A percentile compares a stretch with the other conserved stretches of the same genome.
Conservation (phyloP, 1,140 invertebrate species). For the Bathynomus jamesi region DNA sequence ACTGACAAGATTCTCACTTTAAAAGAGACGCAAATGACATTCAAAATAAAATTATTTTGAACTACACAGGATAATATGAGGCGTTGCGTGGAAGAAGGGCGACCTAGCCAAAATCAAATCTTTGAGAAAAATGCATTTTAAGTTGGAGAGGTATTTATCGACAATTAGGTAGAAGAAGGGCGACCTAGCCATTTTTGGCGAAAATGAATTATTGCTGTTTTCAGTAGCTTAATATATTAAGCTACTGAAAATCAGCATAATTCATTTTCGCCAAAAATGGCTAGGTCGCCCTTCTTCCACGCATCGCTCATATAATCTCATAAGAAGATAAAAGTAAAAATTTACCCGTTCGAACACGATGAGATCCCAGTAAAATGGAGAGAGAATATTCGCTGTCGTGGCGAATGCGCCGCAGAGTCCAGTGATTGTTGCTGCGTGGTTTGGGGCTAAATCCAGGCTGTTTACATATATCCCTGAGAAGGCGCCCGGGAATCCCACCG, state of each 20-base stretch:
- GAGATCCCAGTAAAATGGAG: constrained; percentile 23
- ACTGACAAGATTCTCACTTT: neutral
- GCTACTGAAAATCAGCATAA: neutral
- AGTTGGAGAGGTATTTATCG: too few relatives aligned
- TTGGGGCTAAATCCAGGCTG: constrained; percentile 29
- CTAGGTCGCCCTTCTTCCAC: too few relatives aligned
- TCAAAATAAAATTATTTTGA: neutral
- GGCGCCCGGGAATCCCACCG: constrained; percentile 21
- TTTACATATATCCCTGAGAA: constrained; percentile 25
- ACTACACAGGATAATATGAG: too few relatives aligned
- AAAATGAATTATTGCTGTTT: too few relatives aligned
- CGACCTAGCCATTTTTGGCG: too few relatives aligned
- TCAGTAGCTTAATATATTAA: too few relatives aligned
- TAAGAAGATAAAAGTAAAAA: neutral
- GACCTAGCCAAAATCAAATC: too few relatives aligned
- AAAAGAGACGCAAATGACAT: neutral
- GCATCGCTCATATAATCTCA: too few relatives aligned
- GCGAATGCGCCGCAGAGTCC: constrained; percentile 25
- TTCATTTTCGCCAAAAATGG: too few relatives aligned
- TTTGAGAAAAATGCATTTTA: too few relatives aligned
- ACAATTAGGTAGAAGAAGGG: too few relatives aligned
- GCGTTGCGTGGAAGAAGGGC: too few relatives aligned
- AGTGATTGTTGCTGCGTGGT: constrained; percentile 29
- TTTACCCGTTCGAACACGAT: neutral
- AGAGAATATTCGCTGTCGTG: constrained; percentile 23